These are phyloP conservation scores for Chymomyza caudatula DNA, from an alignment of 2,888 invertebrate species.

Conservation along the genomic window DNA sequence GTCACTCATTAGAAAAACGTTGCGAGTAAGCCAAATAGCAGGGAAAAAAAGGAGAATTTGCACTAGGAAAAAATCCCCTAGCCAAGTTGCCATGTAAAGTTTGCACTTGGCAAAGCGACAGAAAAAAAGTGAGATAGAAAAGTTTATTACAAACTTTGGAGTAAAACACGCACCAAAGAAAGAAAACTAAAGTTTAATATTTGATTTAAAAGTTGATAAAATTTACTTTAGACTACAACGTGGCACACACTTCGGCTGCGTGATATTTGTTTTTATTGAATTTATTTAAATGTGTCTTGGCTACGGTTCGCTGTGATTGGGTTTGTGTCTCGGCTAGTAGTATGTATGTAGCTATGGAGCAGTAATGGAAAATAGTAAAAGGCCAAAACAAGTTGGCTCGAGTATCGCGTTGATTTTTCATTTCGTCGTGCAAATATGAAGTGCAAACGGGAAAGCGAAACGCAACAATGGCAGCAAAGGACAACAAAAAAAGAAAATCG, in stretches of 20 bases:
- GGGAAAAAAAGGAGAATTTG: slow-evolving; percentile 32
- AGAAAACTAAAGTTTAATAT: slow-evolving; percentile 62
- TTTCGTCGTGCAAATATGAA: slow-evolving; percentile 68
- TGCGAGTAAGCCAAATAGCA: slow-evolving; percentile 50
- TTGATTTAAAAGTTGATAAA: slow-evolving; percentile 71
- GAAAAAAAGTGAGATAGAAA: slow-evolving; percentile 37
- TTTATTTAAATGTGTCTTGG: slow-evolving; percentile 56
- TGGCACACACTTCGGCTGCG: slow-evolving; percentile 24
- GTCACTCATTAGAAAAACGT: slow-evolving; percentile 70
- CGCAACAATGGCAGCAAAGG: slow-evolving; percentile 28
- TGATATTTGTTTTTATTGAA: slow-evolving; percentile 62
- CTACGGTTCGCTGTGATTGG: neutral
- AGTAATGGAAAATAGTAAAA: neutral
- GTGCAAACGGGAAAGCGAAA: slow-evolving; percentile 50
- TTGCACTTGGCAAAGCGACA: slow-evolving; percentile 39
- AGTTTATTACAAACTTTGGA: slow-evolving; percentile 67
- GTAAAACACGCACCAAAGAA: slow-evolving; percentile 47
- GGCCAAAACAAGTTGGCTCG: slow-evolving; percentile 9
- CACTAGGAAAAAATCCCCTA: slow-evolving; percentile 21
- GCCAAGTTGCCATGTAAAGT: slow-evolving; percentile 52
- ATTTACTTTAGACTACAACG: slow-evolving; percentile 64
- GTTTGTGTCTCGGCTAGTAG: neutral
- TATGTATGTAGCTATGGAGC: neutral
- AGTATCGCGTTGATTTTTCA: slow-evolving; percentile 60
- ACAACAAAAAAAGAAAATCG: slow-evolving; percentile 16